Evolutionary conservation across 2,797 vertebrate genomes (phyloP).

Genomic region (Sebastes ruberrimus): DNA sequence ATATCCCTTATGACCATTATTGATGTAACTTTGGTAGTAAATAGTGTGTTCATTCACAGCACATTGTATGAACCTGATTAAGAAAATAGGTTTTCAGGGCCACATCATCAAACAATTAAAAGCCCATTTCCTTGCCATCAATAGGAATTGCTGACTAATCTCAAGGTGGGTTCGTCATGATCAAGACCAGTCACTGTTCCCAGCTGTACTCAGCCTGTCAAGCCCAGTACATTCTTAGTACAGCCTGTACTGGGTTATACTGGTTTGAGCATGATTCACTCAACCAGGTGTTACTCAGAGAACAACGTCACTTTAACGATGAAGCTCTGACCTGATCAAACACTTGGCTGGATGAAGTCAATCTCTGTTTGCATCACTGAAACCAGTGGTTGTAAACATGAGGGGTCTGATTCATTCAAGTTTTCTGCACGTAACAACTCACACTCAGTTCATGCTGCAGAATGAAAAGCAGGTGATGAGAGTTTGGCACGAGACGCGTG

Average conservation of each 20-base stretch:
- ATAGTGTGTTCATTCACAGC: neutral
- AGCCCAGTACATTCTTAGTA: no score
- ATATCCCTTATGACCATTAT: neutral
- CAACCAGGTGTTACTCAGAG: conserved; percentile 60
- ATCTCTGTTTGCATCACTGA: neutral
- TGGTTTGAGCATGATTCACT: conserved; percentile 53
- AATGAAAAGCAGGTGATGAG: conserved; percentile 1
- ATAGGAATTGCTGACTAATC: conserved; percentile 1
- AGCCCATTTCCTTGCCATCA: neutral
- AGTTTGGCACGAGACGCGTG: conserved; percentile 17
- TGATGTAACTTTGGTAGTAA: neutral
- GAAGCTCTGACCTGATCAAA: neutral
- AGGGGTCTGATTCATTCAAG: neutral
- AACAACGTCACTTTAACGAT: conserved; percentile 21
- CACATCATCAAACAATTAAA: neutral
- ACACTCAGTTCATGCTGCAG: neutral
- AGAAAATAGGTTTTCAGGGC: neutral
- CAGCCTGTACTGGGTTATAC: neutral
- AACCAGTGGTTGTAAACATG: neutral
- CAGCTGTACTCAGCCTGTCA: conserved; percentile 19
- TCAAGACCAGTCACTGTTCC: conserved; percentile 12
- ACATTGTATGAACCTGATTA: neutral
- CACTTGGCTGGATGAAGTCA: neutral
- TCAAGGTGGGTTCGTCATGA: neutral
- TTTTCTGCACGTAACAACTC: neutral